Evolutionary conservation across 2,888 invertebrate species (phyloP).

Genomic region (Drosophila quinaria): DNA sequence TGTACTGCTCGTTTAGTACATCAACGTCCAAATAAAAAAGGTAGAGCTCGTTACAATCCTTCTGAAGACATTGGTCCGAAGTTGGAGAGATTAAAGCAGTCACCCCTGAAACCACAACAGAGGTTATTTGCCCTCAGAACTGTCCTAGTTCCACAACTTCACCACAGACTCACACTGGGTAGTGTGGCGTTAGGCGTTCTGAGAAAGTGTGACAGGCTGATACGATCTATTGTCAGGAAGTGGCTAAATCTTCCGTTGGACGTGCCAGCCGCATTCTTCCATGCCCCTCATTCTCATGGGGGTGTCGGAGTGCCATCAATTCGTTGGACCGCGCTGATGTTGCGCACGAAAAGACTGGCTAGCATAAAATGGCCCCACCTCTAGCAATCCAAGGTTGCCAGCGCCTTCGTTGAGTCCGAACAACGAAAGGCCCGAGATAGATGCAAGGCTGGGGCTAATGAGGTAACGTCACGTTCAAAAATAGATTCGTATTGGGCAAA

Average conservation of each 20-base stretch:
- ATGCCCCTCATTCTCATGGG: background rate
- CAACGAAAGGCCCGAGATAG: slow-evolving; percentile 1
- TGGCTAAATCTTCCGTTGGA: slow-evolving; percentile 6
- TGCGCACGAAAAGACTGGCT: no score
- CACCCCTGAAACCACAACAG: slow-evolving; percentile 24
- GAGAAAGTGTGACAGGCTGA: slow-evolving; percentile 19
- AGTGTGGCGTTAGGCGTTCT: slow-evolving; percentile 18
- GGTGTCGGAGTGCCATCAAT: background rate
- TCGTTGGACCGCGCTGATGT: background rate
- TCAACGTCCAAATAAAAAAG: no score
- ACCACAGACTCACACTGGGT: slow-evolving; percentile 1
- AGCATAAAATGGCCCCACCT: no score
- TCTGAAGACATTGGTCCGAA: slow-evolving; percentile 8
- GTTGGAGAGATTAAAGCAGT: slow-evolving; percentile 3
- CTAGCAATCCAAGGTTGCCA: no score
- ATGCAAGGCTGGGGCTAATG: background rate
- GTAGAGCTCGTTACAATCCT: background rate
- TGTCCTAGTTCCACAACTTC: slow-evolving; percentile 18
- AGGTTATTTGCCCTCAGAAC: slow-evolving; percentile 23
- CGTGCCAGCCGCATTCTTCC: background rate
- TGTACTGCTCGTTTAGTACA: no score
- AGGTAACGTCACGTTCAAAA: background rate
- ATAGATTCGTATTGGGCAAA: no score
- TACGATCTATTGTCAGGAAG: background rate
- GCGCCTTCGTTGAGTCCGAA: background rate